Evolutionary conservation across 2,797 vertebrate species (phyloP).

Genomic region (Moxostoma hubbsi): DNA sequence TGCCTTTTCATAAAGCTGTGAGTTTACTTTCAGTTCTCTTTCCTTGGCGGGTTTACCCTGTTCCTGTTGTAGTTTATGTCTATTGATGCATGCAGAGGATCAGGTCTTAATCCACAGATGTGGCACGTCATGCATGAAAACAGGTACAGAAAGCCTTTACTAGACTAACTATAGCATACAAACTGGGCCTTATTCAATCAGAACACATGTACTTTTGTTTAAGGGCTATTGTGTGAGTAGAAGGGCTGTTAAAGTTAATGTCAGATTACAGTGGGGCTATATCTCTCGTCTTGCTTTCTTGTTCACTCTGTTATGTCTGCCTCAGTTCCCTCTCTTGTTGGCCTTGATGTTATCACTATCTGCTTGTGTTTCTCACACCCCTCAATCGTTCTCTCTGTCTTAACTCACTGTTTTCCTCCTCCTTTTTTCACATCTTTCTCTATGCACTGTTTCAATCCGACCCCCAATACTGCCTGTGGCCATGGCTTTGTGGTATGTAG

Average conservation of each 20-base stretch:
- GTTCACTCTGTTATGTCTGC: conserved; percentile 19
- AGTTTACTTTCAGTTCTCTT: conserved; percentile 60
- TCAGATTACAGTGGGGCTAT: neutral
- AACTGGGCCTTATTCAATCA: neutral
- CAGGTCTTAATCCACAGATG: conserved; percentile 36
- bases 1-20: no score
- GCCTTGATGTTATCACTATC: conserved; percentile 42
- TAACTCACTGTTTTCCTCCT: conserved; percentile 36
- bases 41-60: conserved; percentile 53
- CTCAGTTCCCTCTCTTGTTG: conserved; percentile 29
- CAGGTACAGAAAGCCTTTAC: conserved; percentile 57
- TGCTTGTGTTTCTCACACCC: conserved; percentile 34
- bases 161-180: conserved; percentile 32
- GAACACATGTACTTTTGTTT: conserved; percentile 15
- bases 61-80: conserved; percentile 44
- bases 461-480: conserved; percentile 56
- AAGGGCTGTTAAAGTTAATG: conserved; percentile 8
- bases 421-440: conserved; percentile 27
- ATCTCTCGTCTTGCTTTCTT: conserved; percentile 11
- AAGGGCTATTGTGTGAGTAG: conserved; percentile 18
- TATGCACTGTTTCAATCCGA: conserved; percentile 27
- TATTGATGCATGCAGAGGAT: conserved; percentile 37
- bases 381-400: conserved; percentile 15
- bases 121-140: conserved; percentile 47
- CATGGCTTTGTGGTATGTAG: conserved; percentile 69